These are phyloP conservation scores for Protonemura montana DNA, from an alignment of 2,888 invertebrate genomes.

Conservation along the genomic window DNA sequence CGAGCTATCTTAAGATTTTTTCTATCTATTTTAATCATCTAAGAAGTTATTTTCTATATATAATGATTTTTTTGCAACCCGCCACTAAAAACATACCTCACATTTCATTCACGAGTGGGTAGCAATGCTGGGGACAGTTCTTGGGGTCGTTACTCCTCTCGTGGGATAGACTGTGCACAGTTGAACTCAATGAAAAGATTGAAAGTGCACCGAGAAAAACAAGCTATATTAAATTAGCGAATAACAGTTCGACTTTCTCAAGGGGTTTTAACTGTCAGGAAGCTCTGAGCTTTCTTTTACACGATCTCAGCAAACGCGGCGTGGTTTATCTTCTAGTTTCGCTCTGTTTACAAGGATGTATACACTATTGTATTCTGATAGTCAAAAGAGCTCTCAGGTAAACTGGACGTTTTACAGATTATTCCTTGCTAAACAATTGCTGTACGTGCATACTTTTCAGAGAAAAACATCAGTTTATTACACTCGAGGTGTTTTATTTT, in stretches of 20 bases:
- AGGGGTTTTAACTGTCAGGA: background rate
- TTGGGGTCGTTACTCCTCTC: no score
- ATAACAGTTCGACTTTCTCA: background rate
- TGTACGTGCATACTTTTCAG: background rate
- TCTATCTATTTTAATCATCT: no score
- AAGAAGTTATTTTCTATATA: no score
- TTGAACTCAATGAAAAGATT: no score
- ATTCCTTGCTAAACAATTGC: background rate
- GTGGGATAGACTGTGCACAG: no score
- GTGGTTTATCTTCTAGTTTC: background rate
- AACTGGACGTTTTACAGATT: background rate
- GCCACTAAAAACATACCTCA: no score
- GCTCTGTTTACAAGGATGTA: background rate
- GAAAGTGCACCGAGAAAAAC: no score
- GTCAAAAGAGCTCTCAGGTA: background rate
- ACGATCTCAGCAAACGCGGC: background rate
- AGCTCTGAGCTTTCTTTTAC: background rate
- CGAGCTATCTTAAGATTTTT: no score
- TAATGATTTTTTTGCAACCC: no score
- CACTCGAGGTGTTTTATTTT: background rate
- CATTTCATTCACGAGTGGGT: no score
- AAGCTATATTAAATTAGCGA: no score
- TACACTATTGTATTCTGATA: background rate
- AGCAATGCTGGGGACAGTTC: no score
- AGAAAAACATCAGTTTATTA: background rate